These are phyloP conservation scores for Theretra japonica DNA, from an alignment of 2,888 invertebrate species.

Conservation along the genomic window DNA sequence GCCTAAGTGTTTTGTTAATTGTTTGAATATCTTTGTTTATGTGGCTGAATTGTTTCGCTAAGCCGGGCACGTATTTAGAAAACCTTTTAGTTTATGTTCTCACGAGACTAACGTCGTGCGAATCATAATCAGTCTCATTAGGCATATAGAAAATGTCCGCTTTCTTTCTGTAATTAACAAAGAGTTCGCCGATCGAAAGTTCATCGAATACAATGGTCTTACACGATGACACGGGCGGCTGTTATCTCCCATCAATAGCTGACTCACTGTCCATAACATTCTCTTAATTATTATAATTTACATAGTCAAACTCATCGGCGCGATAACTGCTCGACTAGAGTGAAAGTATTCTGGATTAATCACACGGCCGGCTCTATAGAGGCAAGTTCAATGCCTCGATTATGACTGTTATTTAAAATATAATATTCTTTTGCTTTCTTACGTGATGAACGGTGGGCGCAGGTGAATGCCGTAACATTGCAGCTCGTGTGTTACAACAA, in stretches of 20 bases:
- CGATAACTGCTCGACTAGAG: constrained; percentile 65
- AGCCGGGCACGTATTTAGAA: constrained; percentile 49
- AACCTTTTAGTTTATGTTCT: constrained; percentile 56
- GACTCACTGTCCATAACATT: constrained; percentile 77
- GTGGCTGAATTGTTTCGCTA: constrained; percentile 57
- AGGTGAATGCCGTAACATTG: constrained; percentile 65
- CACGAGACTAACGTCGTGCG: constrained; percentile 64
- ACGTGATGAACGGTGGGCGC: constrained; percentile 60
- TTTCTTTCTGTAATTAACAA: constrained; percentile 69
- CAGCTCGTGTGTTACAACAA: constrained; percentile 16
- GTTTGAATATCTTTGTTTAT: constrained; percentile 56
- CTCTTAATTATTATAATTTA: constrained; percentile 79
- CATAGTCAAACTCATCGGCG: constrained; percentile 69
- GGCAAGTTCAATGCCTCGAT: constrained; percentile 83
- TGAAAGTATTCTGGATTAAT: constrained; percentile 82
- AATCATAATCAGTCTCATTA: constrained; percentile 75
- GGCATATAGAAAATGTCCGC: constrained; percentile 68
- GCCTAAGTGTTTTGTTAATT: constrained; percentile 36
- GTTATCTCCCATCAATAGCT: constrained; percentile 75
- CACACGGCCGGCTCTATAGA: constrained; percentile 65
- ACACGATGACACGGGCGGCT: constrained; percentile 67
- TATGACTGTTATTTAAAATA: constrained; percentile 77
- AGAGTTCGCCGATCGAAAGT: constrained; percentile 70
- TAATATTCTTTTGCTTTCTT: constrained; percentile 70
- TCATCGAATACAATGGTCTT: constrained; percentile 67